Evolutionary conservation across 2,113 vertebrate genomes (phyloP).

Genomic region (Bos javanicus): DNA sequence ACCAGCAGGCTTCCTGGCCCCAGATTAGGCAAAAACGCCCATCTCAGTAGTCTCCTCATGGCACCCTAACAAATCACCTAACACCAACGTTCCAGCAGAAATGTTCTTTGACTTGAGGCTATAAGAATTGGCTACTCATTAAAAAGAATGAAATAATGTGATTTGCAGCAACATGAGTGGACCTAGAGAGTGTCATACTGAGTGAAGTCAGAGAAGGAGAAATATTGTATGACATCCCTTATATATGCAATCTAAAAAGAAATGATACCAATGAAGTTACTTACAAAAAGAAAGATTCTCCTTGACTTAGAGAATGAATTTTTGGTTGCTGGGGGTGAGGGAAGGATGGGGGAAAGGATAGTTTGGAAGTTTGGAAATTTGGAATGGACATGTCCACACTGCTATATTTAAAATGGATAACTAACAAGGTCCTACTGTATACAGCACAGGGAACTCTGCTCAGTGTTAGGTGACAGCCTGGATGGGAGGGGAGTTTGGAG

Average conservation of each 20-base stretch:
- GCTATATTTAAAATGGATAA: neutral
- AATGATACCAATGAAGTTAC: neutral
- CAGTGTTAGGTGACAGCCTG: neutral
- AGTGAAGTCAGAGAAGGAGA: neutral
- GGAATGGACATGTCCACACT: neutral
- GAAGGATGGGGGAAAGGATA: neutral
- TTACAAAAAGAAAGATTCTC: neutral
- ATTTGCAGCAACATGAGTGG: neutral
- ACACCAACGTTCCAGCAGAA: neutral
- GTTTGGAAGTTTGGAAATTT: neutral
- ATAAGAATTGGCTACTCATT: neutral
- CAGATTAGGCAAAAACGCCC: neutral
- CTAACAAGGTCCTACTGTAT: neutral
- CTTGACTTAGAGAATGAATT: neutral
- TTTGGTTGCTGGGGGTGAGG: neutral
- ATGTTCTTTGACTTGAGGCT: neutral
- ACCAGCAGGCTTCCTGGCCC: neutral
- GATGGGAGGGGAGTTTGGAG: neutral
- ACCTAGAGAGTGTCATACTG: neutral
- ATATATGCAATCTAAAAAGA: neutral
- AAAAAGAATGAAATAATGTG: neutral
- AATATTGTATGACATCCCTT: neutral
- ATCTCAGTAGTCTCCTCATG: neutral
- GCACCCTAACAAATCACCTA: neutral
- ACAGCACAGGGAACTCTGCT: neutral